Evolutionary conservation across 2,888 invertebrate genomes (phyloP).

Genomic region (Diadromus collaris): DNA sequence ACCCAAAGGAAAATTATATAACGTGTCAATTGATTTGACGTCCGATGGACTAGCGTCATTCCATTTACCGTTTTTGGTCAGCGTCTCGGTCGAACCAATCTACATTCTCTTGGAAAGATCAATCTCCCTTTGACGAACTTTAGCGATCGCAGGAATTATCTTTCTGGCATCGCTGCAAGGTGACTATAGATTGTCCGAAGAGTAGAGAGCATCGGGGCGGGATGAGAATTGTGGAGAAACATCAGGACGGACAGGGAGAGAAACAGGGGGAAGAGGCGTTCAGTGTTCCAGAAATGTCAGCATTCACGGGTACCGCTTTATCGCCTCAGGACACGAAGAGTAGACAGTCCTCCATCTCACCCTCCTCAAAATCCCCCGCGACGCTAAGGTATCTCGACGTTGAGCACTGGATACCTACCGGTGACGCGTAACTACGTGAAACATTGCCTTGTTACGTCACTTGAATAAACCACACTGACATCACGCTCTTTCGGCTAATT

Average conservation of each 20-base stretch:
- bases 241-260: conserved; percentile 1
- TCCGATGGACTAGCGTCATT: background rate
- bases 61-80: background rate
- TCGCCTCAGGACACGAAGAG: conserved; percentile 46
- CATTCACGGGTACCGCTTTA: conserved; percentile 44
- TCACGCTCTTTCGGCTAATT: background rate
- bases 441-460: conserved; percentile 10
- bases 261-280: conserved; percentile 36
- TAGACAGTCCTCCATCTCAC: conserved; percentile 1
- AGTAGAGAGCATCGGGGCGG: conserved; percentile 6
- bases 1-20: too few relatives aligned
- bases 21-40: background rate
- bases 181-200: conserved; percentile 30
- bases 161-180: background rate
- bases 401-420: conserved; percentile 9
- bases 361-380: conserved; percentile 5
- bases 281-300: conserved; percentile 52
- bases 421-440: conserved; percentile 22
- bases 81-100: too few relatives aligned
- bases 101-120: conserved; percentile 5
- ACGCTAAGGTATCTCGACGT: background rate
- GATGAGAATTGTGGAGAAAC: conserved; percentile 3
- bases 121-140: background rate
- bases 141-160: background rate
- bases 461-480: background rate